Percentiles rank a stretch among this genome's conserved stretches.
phyloP scores from a whole-genome alignment of 2,113 vertebrate genomes.

The Herpetotheres cachinnans region DNA sequence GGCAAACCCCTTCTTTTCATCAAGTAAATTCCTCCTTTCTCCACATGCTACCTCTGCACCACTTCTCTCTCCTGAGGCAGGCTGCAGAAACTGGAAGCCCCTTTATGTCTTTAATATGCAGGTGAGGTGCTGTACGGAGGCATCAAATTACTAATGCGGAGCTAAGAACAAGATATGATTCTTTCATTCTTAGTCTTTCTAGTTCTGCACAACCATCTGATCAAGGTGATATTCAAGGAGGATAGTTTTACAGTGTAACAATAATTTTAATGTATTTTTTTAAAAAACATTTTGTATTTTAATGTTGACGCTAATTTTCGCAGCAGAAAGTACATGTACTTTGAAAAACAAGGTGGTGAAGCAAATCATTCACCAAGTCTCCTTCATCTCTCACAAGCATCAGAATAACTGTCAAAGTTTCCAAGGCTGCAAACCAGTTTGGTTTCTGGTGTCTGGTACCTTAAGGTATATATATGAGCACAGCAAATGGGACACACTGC shows the following conservation, averaged over 20 bases:
- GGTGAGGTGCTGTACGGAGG: neutral
- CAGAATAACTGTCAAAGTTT: neutral
- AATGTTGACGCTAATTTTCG: slow-evolving; percentile 23
- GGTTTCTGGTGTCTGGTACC: neutral
- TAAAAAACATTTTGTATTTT: neutral
- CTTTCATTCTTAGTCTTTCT: slow-evolving; percentile 6
- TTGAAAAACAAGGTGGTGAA: neutral
- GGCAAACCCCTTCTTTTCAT: neutral
- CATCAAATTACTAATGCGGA: slow-evolving; percentile 38
- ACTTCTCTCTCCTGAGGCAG: neutral
- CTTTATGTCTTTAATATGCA: slow-evolving; percentile 15
- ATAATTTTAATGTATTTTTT: slow-evolving; percentile 22
- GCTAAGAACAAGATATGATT: slow-evolving; percentile 31
- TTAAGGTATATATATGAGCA: neutral
- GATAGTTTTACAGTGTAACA: slow-evolving; percentile 13
- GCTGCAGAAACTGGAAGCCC: neutral
- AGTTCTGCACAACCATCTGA: neutral
- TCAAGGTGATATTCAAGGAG: slow-evolving; percentile 52
- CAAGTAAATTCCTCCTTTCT: neutral
- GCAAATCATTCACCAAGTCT: neutral
- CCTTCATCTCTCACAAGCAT: neutral
- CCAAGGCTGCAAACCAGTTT: neutral
- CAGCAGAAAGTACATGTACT: neutral
- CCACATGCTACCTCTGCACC: neutral
- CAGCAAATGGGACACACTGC: neutral